Conservation (phyloP, 2,888 invertebrate genomes). For the Alloscopus bannaensis region DNA sequence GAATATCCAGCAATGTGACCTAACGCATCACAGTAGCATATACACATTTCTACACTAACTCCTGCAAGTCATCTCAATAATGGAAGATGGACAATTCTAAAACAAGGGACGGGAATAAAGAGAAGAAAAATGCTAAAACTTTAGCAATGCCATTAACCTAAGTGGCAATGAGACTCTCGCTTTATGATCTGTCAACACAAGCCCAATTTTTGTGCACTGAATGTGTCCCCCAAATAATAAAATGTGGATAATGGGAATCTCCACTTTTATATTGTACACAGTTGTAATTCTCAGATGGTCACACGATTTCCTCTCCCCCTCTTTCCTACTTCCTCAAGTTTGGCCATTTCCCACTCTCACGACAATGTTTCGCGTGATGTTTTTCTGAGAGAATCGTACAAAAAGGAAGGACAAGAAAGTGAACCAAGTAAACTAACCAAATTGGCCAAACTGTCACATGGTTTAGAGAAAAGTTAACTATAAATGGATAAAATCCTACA, state of each 20-base stretch:
- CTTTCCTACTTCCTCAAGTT: constrained; percentile 17
- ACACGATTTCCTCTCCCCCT: not conserved
- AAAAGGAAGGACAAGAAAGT: not conserved
- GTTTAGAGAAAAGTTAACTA: constrained; percentile 18
- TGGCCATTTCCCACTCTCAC: constrained; percentile 21
- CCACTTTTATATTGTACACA: not conserved
- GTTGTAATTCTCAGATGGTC: constrained; percentile 9
- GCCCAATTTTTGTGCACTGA: constrained; percentile 7
- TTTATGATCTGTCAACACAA: constrained; percentile 36
- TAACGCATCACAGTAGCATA: not conserved
- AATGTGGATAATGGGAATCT: constrained; percentile 34
- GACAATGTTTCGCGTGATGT: not conserved
- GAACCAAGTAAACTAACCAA: constrained; percentile 29
- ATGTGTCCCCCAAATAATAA: constrained; percentile 24
- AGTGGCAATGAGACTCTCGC: constrained; percentile 34
- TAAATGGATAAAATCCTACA: constrained; percentile 16
- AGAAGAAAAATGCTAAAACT: constrained; percentile 11
- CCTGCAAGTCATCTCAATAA: not conserved
- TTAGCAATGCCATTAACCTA: constrained; percentile 28
- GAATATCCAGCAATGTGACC: no score
- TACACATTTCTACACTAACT: not conserved
- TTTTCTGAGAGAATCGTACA: not conserved
- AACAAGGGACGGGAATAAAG: no score
- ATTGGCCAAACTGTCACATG: constrained; percentile 32
- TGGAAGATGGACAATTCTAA: not conserved